phyloP scores from a whole-genome alignment of 1,140 invertebrate species.

The Caerostris extrusa region DNA sequence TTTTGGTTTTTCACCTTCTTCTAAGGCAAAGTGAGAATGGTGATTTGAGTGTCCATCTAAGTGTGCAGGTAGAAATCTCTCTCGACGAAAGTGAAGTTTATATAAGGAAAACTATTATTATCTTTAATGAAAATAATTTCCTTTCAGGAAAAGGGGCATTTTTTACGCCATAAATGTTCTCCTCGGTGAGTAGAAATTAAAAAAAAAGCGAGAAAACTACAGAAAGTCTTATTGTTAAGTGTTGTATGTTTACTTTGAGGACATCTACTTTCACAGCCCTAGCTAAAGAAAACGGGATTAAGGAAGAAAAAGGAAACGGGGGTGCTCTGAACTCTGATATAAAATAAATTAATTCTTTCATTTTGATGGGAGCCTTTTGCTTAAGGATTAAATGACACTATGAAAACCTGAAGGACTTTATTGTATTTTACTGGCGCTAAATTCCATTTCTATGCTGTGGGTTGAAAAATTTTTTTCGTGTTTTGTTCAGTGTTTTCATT shows the following conservation, averaged over 20 bases:
- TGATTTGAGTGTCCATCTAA: neutral
- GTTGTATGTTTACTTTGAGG: slow-evolving; percentile 57
- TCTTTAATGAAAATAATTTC: slow-evolving; percentile 50
- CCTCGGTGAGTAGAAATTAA: neutral
- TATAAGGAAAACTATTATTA: slow-evolving; percentile 44
- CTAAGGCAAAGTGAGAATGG: too few species aligned
- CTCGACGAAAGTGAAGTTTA: slow-evolving; percentile 3
- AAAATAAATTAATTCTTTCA: slow-evolving; percentile 32
- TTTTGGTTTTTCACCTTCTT: too few species aligned
- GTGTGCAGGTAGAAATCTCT: neutral
- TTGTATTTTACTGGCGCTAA: neutral
- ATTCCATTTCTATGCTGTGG: neutral
- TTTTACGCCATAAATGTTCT: neutral
- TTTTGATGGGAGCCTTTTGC: neutral
- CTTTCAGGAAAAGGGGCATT: slow-evolving; percentile 1
- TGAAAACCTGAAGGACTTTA: neutral
- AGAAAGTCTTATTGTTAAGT: slow-evolving; percentile 45
- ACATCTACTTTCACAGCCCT: slow-evolving; percentile 32
- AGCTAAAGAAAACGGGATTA: slow-evolving; percentile 24
- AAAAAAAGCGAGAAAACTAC: neutral
- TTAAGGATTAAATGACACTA: neutral
- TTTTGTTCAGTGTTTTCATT: too few species aligned
- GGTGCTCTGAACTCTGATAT: neutral
- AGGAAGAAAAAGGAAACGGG: neutral
- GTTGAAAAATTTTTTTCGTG: too few species aligned